Evolutionary conservation across 1,140 invertebrate species (phyloP).

Genomic region (Brachionus plicatilis): DNA sequence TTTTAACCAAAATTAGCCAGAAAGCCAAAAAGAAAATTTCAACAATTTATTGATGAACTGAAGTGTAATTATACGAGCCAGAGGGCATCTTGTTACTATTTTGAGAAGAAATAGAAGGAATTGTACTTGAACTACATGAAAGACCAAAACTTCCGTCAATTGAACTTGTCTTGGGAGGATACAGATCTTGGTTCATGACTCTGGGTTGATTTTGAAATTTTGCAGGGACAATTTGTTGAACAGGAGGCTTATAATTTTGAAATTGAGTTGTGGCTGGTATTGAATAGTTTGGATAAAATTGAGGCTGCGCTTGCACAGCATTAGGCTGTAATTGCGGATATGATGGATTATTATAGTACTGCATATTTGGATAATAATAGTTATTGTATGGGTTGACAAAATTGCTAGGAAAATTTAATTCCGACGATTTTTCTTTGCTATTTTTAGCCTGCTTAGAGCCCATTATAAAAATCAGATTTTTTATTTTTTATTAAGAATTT

Average conservation of each 20-base stretch:
- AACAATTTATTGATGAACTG: neutral
- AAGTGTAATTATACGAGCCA: neutral
- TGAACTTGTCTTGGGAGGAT: neutral
- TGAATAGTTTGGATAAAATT: neutral
- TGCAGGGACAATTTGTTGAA: neutral
- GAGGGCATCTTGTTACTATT: neutral
- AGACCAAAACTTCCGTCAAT: neutral
- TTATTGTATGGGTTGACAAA: neutral
- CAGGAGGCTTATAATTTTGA: neutral
- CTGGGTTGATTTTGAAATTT: neutral
- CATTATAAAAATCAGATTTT: neutral
- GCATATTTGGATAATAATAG: slow-evolving; percentile 15
- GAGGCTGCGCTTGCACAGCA: neutral
- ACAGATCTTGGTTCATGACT: neutral
- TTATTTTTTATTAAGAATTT: neutral
- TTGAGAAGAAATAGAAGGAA: slow-evolving; percentile 25
- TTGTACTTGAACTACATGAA: slow-evolving; percentile 13
- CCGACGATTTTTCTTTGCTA: neutral
- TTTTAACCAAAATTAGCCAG: neutral
- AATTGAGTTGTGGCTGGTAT: neutral
- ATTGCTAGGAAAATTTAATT: neutral
- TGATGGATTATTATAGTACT: neutral
- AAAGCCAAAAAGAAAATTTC: neutral
- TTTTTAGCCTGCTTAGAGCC: neutral
- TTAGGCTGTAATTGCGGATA: neutral